A percentile compares a stretch with the other conserved stretches of the same genome.
Conservation (phyloP, 2,888 invertebrate genomes). For the Pammene fasciana region DNA sequence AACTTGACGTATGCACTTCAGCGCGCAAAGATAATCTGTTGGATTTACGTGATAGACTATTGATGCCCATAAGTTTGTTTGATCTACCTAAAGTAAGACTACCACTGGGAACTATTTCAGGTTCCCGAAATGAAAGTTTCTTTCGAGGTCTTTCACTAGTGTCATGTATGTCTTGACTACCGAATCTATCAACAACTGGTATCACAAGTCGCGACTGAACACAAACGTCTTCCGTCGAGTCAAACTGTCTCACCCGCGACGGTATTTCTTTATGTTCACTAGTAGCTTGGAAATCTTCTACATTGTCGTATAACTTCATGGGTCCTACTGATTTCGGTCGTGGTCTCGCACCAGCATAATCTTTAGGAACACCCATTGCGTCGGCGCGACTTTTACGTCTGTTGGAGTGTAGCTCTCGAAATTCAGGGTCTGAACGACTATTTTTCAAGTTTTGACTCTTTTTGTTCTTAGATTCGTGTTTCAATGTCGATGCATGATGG, state of each 20-base stretch:
- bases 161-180: conserved; percentile 64
- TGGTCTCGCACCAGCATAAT: conserved; percentile 56
- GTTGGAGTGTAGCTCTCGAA: conserved; percentile 63
- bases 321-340: conserved; percentile 75
- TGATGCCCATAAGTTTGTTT: conserved; percentile 75
- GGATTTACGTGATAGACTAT: conserved; percentile 67
- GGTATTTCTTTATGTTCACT: conserved; percentile 60
- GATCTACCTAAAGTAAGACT: conserved; percentile 69
- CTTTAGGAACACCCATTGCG: conserved; percentile 52
- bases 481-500: conserved; percentile 58
- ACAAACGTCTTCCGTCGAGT: conserved; percentile 70
- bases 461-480: conserved; percentile 78
- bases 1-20: conserved; percentile 70
- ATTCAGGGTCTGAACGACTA: conserved; percentile 73
- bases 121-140: conserved; percentile 94
- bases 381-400: conserved; percentile 71
- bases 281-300: conserved; percentile 58
- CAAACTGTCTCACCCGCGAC: conserved; percentile 59
- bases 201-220: conserved; percentile 74
- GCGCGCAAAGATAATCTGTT: conserved; percentile 64
- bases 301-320: conserved; percentile 66
- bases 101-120: conserved; percentile 85
- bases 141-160: conserved; percentile 87
- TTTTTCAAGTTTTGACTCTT: conserved; percentile 68
- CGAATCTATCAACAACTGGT: conserved; percentile 72